phyloP scores from a whole-genome alignment of 2,113 vertebrate species.

The Myiozetetes cayanensis region DNA sequence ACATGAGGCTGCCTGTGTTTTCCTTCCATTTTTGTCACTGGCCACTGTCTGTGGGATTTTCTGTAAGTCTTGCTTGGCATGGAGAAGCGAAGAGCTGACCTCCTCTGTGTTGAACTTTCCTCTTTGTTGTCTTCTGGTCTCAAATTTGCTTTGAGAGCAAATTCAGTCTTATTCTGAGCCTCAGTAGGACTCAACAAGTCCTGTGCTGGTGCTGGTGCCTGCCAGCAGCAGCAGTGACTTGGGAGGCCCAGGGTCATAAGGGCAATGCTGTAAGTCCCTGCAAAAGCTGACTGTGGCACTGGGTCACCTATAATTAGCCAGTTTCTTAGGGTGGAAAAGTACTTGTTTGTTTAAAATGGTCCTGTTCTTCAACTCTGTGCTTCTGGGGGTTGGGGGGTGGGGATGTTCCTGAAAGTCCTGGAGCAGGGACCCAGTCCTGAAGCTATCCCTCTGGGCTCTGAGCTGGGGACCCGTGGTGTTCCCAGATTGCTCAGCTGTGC shows the following conservation, averaged over 20 bases:
- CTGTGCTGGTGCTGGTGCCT: background rate
- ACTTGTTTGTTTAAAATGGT: background rate
- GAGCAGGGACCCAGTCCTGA: background rate
- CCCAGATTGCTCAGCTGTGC: background rate
- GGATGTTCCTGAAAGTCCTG: rapidly evolving
- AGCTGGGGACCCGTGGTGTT: background rate
- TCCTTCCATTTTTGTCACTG: background rate
- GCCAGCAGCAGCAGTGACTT: background rate
- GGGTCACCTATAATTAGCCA: background rate
- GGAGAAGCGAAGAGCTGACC: background rate
- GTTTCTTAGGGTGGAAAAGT: rapidly evolving
- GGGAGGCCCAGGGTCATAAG: background rate
- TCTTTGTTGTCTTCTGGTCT: background rate
- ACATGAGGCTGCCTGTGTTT: background rate
- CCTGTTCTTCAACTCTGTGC: background rate
- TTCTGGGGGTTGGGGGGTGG: rapidly evolving
- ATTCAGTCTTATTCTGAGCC: background rate
- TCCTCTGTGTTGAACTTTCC: background rate
- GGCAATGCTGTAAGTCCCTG: background rate
- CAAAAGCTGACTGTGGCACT: background rate
- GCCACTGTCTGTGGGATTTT: background rate
- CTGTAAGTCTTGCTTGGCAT: background rate
- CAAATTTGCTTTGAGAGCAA: background rate
- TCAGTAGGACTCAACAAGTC: background rate
- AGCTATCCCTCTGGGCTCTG: background rate